Conservation (phyloP, 1,140 invertebrate genomes). For the Trichomalopsis sarcophagae region DNA sequence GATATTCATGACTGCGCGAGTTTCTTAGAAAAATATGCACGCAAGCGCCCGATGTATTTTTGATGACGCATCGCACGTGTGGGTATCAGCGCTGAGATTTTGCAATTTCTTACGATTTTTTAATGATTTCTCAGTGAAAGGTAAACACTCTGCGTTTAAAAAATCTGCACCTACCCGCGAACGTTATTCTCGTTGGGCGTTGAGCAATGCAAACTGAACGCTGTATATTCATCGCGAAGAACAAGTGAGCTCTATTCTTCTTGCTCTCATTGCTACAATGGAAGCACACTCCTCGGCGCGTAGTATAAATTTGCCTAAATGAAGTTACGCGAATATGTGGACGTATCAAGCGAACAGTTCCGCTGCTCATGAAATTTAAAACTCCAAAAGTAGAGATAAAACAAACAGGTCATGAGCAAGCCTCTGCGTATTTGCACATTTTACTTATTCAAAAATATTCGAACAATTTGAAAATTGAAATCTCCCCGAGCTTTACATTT, state of each 20-base stretch:
- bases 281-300: neutral
- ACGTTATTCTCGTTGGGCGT: neutral
- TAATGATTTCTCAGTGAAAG: no score
- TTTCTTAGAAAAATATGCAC: slow-evolving; percentile 19
- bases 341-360: slow-evolving; percentile 22
- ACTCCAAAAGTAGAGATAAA: slow-evolving; percentile 14
- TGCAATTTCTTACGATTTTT: neutral
- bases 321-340: slow-evolving; percentile 8
- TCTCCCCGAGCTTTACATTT: slow-evolving; percentile 6
- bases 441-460: slow-evolving; percentile 25
- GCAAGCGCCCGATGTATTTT: neutral
- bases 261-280: neutral
- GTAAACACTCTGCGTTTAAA: no score
- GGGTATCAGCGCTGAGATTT: neutral
- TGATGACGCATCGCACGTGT: neutral
- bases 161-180: neutral
- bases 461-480: slow-evolving; percentile 28
- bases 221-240: neutral
- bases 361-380: slow-evolving; percentile 20
- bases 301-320: slow-evolving; percentile 25
- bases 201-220: neutral
- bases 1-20: slow-evolving; percentile 17
- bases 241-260: neutral
- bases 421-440: neutral
- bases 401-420: slow-evolving; percentile 5